phyloP scores from a whole-genome alignment of 64 coral and sea anemone genomes.

The Stichodactyla mertensii region DNA sequence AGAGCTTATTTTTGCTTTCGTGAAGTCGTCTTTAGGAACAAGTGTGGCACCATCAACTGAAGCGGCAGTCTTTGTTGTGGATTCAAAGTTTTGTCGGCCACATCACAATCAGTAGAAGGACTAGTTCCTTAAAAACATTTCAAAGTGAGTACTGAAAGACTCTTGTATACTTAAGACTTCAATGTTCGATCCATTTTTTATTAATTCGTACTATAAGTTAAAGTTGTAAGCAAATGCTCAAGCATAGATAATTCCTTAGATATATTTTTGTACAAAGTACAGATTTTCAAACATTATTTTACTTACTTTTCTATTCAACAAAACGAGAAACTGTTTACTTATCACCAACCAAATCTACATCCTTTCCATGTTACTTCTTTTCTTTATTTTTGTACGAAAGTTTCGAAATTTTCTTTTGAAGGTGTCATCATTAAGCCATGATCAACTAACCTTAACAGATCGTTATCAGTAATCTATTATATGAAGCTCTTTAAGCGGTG shows the following conservation, averaged over 20 bases:
- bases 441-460: conserved; percentile 2
- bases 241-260: neutral
- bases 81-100: neutral
- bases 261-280: neutral
- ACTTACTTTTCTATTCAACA: neutral
- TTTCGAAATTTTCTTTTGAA: neutral
- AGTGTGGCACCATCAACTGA: neutral
- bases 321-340: neutral
- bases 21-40: neutral
- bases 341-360: neutral
- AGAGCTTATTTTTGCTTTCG: neutral
- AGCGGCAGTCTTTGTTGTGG: neutral
- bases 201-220: neutral
- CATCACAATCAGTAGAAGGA: neutral
- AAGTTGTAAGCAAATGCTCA: neutral
- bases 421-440: neutral
- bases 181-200: neutral
- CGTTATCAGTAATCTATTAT: neutral
- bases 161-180: neutral
- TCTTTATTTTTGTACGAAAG: neutral
- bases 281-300: neutral
- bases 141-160: neutral
- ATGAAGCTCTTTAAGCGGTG: neutral
- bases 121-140: neutral
- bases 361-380: neutral